Evolutionary conservation across 2,888 invertebrate genomes (phyloP), one percentile per base, ranked within the genome.

Genomic region (Allygus modestus): DNA sequence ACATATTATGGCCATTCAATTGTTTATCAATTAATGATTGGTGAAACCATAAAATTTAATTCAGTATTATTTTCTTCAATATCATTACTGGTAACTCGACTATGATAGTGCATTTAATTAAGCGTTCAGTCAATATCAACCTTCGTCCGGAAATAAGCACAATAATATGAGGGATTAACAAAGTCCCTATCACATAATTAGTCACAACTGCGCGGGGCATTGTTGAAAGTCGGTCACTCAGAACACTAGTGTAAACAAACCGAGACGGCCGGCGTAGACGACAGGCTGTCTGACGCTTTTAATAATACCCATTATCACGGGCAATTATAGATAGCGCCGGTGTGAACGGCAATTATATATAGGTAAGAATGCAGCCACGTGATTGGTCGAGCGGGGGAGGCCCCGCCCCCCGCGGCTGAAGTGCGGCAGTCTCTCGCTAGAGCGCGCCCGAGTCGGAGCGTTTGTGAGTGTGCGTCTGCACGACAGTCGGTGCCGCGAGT

Each of bases 271-370:
- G 33, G 31, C 31, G n/a, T 15, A 43, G 43, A 73, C 73, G 46
- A 51, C 46, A 46, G 26, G 77, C 46, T 9, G 79, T 79, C 79
- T 58, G 79, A 46, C 46, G 71, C 37, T 73, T 75, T 37, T 83
- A 83, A 83, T 75, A 83, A 75, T 58, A 58, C 51, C 41, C 37
- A 83, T 75, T 83, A 83, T 83, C 83, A 58, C 26, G 46, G 73
- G 54, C 83, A 83, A 83, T 83, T 83, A 83, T 58, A 73, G 75
- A 83, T 75, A 71, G 58, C 37, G 58, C 73, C 58, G 73, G 83
- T 83, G 79, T 75, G 83, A 75, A 75, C 83, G 58, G 75, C 82
- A 82, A 82, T 82, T 82, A 82, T 77, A 77, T 77, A 77, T 77
- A 77, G 77, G 77, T 77, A 77, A 77, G 77, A 77, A 77, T 54